Evolutionary conservation across 2,797 vertebrate species (phyloP).

Genomic region (Trachurus trachurus): DNA sequence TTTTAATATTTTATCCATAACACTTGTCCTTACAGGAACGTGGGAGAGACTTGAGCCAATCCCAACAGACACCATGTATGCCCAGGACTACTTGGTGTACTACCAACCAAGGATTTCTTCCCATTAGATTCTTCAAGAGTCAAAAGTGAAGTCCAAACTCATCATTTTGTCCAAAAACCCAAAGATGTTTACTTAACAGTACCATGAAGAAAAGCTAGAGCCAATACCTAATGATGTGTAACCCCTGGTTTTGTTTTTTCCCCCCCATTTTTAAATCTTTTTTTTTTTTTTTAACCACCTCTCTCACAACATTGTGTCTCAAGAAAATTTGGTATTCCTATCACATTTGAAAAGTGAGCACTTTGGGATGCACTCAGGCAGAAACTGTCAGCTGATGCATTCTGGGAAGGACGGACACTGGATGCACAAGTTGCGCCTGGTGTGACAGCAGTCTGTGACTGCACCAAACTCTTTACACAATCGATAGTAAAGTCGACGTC

Average conservation of each 20-base stretch:
- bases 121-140: too few species aligned
- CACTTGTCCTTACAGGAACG: too few species aligned
- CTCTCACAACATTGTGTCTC: background rate
- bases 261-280: background rate
- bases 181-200: background rate
- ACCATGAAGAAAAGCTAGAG: background rate
- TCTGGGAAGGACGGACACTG: background rate
- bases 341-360: background rate
- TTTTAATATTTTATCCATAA: too few species aligned
- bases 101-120: too few species aligned
- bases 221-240: too few species aligned
- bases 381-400: constrained; percentile 14
- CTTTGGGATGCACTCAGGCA: constrained; percentile 16
- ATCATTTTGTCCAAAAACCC: background rate
- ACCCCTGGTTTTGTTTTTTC: background rate
- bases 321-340: background rate
- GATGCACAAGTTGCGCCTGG: background rate
- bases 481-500: background rate
- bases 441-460: constrained; percentile 3
- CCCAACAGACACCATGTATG: too few species aligned
- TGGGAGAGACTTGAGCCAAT: too few species aligned
- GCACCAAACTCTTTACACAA: background rate
- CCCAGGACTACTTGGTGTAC: too few species aligned
- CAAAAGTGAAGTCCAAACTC: too few species aligned
- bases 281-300: background rate